Conservation (phyloP, 2,888 invertebrate genomes). For the Pseudococcus viburni region DNA sequence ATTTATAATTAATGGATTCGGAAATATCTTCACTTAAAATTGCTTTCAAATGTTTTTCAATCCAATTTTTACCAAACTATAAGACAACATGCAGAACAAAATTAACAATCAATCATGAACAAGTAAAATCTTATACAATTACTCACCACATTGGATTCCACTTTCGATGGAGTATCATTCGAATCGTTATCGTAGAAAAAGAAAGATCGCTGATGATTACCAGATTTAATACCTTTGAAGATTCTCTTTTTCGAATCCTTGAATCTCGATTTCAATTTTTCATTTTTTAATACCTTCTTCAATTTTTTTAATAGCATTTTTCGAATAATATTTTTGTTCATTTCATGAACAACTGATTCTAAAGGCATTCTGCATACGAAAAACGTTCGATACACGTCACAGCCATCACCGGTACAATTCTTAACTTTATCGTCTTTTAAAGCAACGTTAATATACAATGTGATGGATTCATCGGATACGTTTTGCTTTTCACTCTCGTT, state of each 20-base stretch:
- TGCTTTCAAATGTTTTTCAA: slow-evolving; percentile 60
- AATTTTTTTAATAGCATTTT: slow-evolving; percentile 25
- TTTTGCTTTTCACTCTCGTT: background rate
- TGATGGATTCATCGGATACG: background rate
- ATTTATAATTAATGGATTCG: slow-evolving; percentile 47
- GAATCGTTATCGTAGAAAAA: background rate
- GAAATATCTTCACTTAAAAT: background rate
- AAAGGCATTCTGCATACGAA: slow-evolving; percentile 12
- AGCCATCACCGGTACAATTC: background rate
- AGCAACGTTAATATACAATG: background rate
- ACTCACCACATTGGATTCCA: slow-evolving; percentile 20
- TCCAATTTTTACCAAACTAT: slow-evolving; percentile 61
- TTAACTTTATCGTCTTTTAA: background rate
- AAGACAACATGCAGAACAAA: background rate
- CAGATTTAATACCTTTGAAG: background rate
- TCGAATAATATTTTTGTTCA: background rate
- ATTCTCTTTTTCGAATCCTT: background rate
- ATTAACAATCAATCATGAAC: background rate
- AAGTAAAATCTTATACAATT: background rate
- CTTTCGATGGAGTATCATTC: background rate
- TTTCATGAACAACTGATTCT: background rate
- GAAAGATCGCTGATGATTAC: background rate
- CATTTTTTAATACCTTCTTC: slow-evolving; percentile 28
- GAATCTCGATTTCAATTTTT: background rate
- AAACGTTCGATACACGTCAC: background rate